Base-by-base conservation (phyloP, 2,113 vertebrate species). In the Noturus placidus region DNA sequence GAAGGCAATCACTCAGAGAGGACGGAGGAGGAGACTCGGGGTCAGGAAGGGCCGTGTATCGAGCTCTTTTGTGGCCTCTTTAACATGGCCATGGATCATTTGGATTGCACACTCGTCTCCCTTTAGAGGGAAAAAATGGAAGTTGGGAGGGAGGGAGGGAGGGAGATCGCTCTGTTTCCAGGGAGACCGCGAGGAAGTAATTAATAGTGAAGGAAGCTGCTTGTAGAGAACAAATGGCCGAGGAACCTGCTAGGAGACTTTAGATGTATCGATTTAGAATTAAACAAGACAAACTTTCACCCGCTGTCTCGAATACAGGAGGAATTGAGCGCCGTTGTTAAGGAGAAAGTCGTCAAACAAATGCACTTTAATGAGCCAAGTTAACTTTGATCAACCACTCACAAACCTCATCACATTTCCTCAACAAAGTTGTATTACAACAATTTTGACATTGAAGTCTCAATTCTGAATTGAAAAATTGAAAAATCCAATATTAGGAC, bases 31-130 rank as follows among this genome's bases (percentile, higher is more conserved):
- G 59, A 61, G 82, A 54, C 65, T 17, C 3, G 30, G 83, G 70
- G 83, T 87, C 86, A 85, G 56, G 17, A 72, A 76, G 72, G 86
- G 76, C 22, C 35, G 10, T 52, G 50, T 77, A 85, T 84, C 54
- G 82, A 88, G 82, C 59, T 72, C 87, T 84, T 79, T 84, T 88
- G 50, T 86, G 77, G 56, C 76, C 82, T 81, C 86, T 88, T 88
- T 88, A 88, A 79, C 65, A 80, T 74, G 56, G 72, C 59, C 78
- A 69, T 86, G 67, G 78, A 87, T 89, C 88, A 89, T 87, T 85
- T 74, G 78, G 83, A 85, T 87, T 77, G 61, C 56, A 54, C 67
- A 56, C 80, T 86, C 42, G 50, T 87, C 79, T 89, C 78, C 35
- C 82, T 84, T 78, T 22, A 20, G 35, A 15, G 72, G 38, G 6